A percentile compares a stretch with the other conserved stretches of the same genome.
phyloP scores from a whole-genome alignment of 2,797 vertebrate genomes.

The Sphaeramia orbicularis region DNA sequence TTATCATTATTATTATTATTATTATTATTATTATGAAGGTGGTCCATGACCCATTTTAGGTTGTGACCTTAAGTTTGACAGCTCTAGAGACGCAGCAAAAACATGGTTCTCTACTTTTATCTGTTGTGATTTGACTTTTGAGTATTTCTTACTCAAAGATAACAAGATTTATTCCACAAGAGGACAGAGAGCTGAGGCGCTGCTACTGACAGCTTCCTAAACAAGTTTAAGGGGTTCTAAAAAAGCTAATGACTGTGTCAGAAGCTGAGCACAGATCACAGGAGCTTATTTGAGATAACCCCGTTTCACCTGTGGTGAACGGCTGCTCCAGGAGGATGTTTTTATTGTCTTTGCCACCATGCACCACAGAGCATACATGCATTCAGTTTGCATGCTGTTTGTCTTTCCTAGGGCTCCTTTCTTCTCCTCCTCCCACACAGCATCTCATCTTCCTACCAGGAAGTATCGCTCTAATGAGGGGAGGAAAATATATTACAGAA shows the following conservation, averaged over 20 bases:
- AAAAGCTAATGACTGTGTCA: slow-evolving; percentile 31
- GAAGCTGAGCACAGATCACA: slow-evolving; percentile 37
- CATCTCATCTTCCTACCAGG: slow-evolving; percentile 43
- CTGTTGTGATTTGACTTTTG: slow-evolving; percentile 36
- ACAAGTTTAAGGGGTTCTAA: slow-evolving; percentile 20
- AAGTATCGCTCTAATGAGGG: slow-evolving; percentile 49
- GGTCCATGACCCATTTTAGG: too few relatives aligned
- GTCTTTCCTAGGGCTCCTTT: slow-evolving; percentile 28
- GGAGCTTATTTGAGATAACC: slow-evolving; percentile 45
- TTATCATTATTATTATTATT: too few relatives aligned
- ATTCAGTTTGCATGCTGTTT: slow-evolving; percentile 32
- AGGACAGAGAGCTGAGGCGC: slow-evolving; percentile 18
- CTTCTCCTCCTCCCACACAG: slow-evolving; percentile 53
- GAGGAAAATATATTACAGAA: slow-evolving; percentile 31
- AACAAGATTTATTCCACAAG: neutral
- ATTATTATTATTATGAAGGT: too few relatives aligned
- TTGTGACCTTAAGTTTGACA: too few relatives aligned
- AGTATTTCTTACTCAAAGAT: slow-evolving; percentile 15
- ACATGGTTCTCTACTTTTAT: slow-evolving; percentile 25
- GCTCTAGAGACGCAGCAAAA: slow-evolving; percentile 7
- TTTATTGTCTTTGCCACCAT: slow-evolving; percentile 17
- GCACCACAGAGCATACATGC: slow-evolving; percentile 1
- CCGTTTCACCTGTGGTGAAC: slow-evolving; percentile 37
- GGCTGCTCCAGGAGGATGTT: slow-evolving; percentile 8
- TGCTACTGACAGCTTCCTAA: slow-evolving; percentile 24